Evolutionary conservation across 2,113 vertebrate genomes (phyloP).

Genomic region (Macquaria australasica): DNA sequence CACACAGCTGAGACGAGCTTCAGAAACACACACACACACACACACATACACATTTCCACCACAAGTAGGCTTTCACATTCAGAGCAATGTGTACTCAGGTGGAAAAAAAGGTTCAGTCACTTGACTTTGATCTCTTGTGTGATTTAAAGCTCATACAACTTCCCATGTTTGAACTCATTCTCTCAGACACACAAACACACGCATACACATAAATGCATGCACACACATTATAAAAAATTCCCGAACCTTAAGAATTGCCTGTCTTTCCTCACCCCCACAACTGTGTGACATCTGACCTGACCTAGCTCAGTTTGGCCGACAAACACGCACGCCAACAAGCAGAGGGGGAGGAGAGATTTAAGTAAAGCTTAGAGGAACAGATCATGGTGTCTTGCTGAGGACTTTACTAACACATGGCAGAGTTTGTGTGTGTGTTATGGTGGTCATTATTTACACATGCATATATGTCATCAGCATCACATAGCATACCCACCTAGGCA

Average conservation of each 20-base stretch:
- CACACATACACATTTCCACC: constrained; percentile 6
- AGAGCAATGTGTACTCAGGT: constrained; percentile 30
- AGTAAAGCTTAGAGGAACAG: background rate
- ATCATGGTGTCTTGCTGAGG: background rate
- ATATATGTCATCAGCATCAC: background rate
- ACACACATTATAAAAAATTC: background rate
- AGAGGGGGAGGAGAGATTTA: background rate
- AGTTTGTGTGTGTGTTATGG: background rate
- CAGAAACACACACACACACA: constrained; percentile 36
- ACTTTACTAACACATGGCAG: background rate
- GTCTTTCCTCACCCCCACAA: background rate
- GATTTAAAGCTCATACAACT: constrained; percentile 1
- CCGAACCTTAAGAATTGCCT: background rate
- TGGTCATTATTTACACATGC: background rate
- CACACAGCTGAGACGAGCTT: constrained; percentile 22
- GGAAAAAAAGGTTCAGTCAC: background rate
- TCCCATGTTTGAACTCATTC: constrained; percentile 23
- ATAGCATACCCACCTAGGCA: background rate
- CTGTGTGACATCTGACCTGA: constrained; percentile 2
- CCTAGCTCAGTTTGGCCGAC: background rate
- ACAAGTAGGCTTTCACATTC: constrained; percentile 4
- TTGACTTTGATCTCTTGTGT: constrained; percentile 49
- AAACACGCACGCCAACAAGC: background rate
- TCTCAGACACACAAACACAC: background rate
- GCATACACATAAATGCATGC: background rate